Base-by-base conservation (phyloP, 2,888 invertebrate genomes). In the Nymphalis polychloros region DNA sequence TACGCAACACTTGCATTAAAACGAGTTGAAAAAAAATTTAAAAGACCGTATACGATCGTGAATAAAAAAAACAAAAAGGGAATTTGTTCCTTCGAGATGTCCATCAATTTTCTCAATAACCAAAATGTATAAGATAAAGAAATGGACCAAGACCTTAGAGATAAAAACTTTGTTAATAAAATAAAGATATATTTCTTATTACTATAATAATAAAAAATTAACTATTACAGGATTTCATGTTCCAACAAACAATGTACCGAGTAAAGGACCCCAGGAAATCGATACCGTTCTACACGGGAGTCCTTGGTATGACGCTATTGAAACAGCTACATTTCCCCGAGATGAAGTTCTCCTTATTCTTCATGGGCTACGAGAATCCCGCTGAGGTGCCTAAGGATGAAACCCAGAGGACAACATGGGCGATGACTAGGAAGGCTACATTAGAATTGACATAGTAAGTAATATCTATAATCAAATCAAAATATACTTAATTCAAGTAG, bases 211-310 rank as follows among this genome's bases (percentile, higher is more conserved):
- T 10, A 16, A 16, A 53, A 27, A 16, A 4, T 27, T 5, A 27
- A 23, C 23, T 88, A 13, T 41, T 89, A 61, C 89, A 97, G 96
- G 97, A 97, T 68, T 98, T 97, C 85, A 94, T 98, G 76, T 96
- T 98, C 89, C 98, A 98, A 93, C 98, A 99, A 93, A 98, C 98
- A 0, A 99, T 99, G 98, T 97, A 97, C 84, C 94, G 98, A 48
- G 97, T 98, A 73, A 98, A 98, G 84, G 98, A 99, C 84, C 98
- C 98, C 0, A 94, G 95, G 72, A 95, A 94, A 75, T 97, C 97
- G 0, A 88, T 99, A 59, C 97, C 97, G 1, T 98, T 99, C 86
- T 98, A 98, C 89, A 96, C 97, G 0, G 95, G 96, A 63, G 96
- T 98, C 0, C 90, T 99, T 0, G 98, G 98, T 8, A 98, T 98